phyloP scores from a whole-genome alignment of 1,140 invertebrate genomes.

The Cotesia vestalis region DNA sequence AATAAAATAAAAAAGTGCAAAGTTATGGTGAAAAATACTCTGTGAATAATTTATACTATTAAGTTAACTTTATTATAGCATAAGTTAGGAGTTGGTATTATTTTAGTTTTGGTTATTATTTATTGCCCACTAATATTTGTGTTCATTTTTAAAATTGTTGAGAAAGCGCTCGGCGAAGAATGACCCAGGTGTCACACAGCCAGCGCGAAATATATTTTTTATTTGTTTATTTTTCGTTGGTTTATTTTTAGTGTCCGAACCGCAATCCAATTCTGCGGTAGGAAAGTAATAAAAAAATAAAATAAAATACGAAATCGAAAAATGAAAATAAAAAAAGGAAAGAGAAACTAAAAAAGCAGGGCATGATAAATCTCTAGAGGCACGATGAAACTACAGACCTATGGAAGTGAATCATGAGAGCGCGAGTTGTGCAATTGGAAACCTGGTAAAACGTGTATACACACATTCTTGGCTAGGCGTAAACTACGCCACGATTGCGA shows the following conservation, averaged over 20 bases:
- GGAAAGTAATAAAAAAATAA: conserved; percentile 18
- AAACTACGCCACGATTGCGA: not conserved
- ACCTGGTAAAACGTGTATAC: conserved; percentile 13
- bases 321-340: not conserved
- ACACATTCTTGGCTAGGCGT: not conserved
- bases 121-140: not conserved
- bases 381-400: conserved; percentile 30
- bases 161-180: conserved; percentile 16
- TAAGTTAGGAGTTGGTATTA: not conserved
- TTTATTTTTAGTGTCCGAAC: conserved; percentile 35
- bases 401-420: conserved; percentile 36
- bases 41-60: conserved; percentile 24
- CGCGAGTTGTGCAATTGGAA: conserved; percentile 22
- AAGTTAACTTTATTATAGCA: conserved; percentile 19
- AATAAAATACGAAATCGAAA: not conserved
- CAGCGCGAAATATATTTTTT: conserved; percentile 39
- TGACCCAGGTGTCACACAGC: conserved; percentile 23
- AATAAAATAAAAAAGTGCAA: conserved; percentile 14
- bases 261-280: conserved; percentile 30
- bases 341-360: not conserved
- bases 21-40: not conserved
- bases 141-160: conserved; percentile 18
- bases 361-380: conserved; percentile 30
- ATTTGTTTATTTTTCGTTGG: conserved; percentile 42
- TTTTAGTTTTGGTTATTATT: not conserved